Evolutionary conservation across 2,113 vertebrate species (phyloP).

Genomic region (Ciconia stormi): DNA sequence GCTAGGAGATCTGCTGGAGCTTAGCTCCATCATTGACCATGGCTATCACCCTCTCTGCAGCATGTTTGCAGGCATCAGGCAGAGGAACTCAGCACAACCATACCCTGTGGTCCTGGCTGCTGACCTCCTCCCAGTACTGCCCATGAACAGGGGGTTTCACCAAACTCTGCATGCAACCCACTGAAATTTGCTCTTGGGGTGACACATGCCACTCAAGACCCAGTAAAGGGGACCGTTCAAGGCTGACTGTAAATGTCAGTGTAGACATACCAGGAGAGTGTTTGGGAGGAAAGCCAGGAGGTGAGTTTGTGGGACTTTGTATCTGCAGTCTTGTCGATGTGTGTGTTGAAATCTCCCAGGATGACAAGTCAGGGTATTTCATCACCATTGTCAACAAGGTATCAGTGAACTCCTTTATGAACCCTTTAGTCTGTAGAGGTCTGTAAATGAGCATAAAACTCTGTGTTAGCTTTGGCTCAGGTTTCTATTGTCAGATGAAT

Average conservation of each 20-base stretch:
- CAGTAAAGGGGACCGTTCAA: neutral
- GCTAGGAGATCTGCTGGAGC: neutral
- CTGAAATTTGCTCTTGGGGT: neutral
- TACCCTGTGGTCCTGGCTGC: neutral
- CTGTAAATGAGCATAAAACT: constrained; percentile 69
- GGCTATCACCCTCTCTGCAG: neutral
- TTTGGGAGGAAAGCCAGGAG: constrained; percentile 50
- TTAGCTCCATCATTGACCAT: neutral
- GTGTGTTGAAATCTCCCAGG: constrained; percentile 69
- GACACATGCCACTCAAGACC: neutral
- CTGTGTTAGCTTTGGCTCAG: constrained; percentile 65
- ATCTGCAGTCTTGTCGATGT: constrained; percentile 56
- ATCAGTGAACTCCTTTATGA: constrained; percentile 67
- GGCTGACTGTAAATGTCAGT: neutral
- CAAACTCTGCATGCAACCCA: neutral
- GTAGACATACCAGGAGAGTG: neutral
- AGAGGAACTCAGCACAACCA: neutral
- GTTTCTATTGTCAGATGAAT: constrained; percentile 68
- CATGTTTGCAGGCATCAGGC: neutral
- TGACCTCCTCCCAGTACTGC: neutral
- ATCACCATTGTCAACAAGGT: constrained; percentile 67
- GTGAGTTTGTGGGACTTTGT: constrained; percentile 36
- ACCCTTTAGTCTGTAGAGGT: constrained; percentile 57
- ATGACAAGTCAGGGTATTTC: constrained; percentile 67
- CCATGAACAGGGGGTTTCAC: neutral